These are phyloP conservation scores for Eupelmus urozonus DNA, from an alignment of 2,888 invertebrate species.

Conservation along the genomic window DNA sequence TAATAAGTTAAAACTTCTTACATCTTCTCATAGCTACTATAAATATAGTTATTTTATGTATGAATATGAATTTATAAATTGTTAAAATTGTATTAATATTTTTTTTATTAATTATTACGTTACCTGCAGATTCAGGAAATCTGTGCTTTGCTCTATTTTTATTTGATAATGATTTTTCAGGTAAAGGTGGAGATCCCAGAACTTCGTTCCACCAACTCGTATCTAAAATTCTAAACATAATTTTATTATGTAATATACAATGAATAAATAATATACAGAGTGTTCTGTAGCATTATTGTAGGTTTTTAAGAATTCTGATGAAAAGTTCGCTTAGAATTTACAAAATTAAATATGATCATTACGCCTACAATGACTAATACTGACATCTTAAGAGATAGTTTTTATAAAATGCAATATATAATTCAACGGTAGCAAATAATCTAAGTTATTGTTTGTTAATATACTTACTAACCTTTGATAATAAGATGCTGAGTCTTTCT, in stretches of 20 bases:
- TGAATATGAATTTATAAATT: not conserved
- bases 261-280: too few relatives aligned
- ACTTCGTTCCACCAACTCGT: constrained; percentile 77
- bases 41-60: not conserved
- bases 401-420: too few relatives aligned
- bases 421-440: too few relatives aligned
- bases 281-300: too few relatives aligned
- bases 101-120: too few relatives aligned
- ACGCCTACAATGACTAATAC: too few relatives aligned
- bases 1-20: not conserved
- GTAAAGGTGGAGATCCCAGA: constrained; percentile 66
- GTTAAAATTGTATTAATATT: too few relatives aligned
- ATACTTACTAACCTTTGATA: constrained; percentile 68
- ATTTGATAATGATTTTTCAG: constrained; percentile 60
- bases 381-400: too few relatives aligned
- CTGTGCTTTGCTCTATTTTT: constrained; percentile 73
- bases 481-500: constrained; percentile 66
- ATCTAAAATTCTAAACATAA: constrained; percentile 67
- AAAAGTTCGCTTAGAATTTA: too few relatives aligned
- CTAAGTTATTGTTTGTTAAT: not conserved
- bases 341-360: too few relatives aligned
- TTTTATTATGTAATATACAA: not conserved
- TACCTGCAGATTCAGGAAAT: constrained; percentile 71
- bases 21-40: not conserved
- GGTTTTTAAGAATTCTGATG: too few relatives aligned